Evolutionary conservation across 2,888 invertebrate species (phyloP), one percentile per base, ranked within the genome.

Genomic region (Drosophila ustulata): DNA sequence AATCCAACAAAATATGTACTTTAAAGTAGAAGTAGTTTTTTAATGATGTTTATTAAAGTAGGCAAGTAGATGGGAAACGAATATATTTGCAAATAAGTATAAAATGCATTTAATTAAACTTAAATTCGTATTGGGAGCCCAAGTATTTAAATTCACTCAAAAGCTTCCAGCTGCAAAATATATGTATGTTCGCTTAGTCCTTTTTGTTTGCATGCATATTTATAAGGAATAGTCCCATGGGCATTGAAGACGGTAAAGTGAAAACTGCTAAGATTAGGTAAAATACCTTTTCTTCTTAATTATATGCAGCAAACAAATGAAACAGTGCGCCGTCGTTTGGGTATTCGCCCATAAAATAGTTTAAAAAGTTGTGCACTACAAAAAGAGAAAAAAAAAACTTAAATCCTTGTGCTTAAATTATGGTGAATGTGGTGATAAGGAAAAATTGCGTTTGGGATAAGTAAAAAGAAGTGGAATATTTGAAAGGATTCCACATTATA

Each of bases 151-250:
- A 78, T 78, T 46, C 41, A 57, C 58, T 55, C 6, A 34, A 11
- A 26, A 1, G 50, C 56, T 66, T 62, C 58, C 69, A 75, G 58
- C 63, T 18, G 18, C 26, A 5, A 32, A 45, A 39, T 34, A 43
- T 46, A 45, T 9, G 18, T 18, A 18, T 18, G 8, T 39, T 4
- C 8, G 28, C 32, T 56, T 41, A n/a, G 53, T 59, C 23, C 43
- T 46, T 70, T 71, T 67, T 69, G 64, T 86, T 81, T 80, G 83
- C 82, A 88, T 89, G 89, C 88, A 87, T 87, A 87, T 87, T 87
- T 82, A 89, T 87, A 88, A 84, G 78, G 74, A 78, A 71, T 74
- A 62, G 66, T 49, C 53, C 37, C 57, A 51, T 45, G 52, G 51
- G 30, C 37, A 53, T 61, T 58, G 62, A 46, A 61, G 71, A 59